These are phyloP conservation scores for Scytalopus superciliaris DNA, from an alignment of 2,113 vertebrate genomes.

Conservation along the genomic window DNA sequence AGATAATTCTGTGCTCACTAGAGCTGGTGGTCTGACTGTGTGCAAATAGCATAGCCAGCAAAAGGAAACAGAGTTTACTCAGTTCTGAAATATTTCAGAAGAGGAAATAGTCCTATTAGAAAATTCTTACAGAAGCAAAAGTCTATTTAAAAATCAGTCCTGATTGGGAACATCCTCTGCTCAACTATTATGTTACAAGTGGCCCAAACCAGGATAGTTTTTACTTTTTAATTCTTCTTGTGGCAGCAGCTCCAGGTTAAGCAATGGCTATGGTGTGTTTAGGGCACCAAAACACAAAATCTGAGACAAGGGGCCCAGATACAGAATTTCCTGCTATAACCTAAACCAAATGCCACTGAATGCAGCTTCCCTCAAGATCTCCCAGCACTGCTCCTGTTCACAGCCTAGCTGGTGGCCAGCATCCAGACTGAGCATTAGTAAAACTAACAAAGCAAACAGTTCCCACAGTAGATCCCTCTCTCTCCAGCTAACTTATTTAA, in stretches of 20 bases:
- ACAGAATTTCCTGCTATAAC: constrained; percentile 41
- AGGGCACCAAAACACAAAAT: constrained; percentile 35
- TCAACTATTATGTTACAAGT: background rate
- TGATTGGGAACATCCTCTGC: background rate
- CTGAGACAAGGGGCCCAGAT: constrained; percentile 16
- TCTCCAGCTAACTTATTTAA: constrained; percentile 42
- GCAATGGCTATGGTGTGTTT: background rate
- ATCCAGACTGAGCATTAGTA: constrained; percentile 64
- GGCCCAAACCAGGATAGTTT: background rate
- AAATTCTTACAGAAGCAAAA: background rate
- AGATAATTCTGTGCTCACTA: background rate
- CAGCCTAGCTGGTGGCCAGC: constrained; percentile 51
- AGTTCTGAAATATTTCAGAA: background rate
- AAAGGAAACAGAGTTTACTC: background rate
- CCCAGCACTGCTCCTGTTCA: background rate
- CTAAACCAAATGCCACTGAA: constrained; percentile 31
- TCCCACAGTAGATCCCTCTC: constrained; percentile 62
- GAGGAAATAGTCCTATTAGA: background rate
- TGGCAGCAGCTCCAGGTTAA: constrained; percentile 4
- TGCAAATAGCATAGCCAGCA: background rate
- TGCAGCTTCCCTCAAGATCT: constrained; percentile 45
- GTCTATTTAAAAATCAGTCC: background rate
- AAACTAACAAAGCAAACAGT: constrained; percentile 65
- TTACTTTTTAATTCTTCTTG: background rate
- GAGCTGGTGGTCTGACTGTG: background rate